phyloP scores from a whole-genome alignment of 2,797 vertebrate genomes.

The Poliocrania exsul region DNA sequence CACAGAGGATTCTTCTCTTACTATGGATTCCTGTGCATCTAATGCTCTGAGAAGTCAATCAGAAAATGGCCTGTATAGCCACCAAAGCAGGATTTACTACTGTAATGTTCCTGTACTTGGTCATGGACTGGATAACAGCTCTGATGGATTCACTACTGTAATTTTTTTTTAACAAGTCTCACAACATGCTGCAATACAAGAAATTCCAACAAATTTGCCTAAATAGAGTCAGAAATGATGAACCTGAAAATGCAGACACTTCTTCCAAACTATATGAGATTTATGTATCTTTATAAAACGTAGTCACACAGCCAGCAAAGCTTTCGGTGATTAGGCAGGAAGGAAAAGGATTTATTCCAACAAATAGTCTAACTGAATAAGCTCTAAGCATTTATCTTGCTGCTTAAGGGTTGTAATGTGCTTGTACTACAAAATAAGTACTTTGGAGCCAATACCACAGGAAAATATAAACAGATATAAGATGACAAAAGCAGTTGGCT shows the following conservation, averaged over 20 bases:
- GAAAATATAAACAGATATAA: constrained; percentile 12
- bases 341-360: not conserved
- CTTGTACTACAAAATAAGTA: constrained; percentile 19
- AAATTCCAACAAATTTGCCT: not conserved
- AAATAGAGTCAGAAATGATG: not conserved
- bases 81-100: not conserved
- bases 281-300: not conserved
- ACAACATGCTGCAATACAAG: not conserved
- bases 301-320: not conserved
- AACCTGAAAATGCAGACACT: not conserved
- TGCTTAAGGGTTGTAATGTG: not conserved
- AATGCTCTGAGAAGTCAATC: not conserved
- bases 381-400: not conserved
- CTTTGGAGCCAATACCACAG: not conserved
- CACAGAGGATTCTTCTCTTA: not conserved
- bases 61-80: not conserved
- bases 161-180: not conserved
- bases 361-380: not conserved
- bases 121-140: not conserved
- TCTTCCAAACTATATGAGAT: not conserved
- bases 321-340: not conserved
- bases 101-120: not conserved
- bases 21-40: not conserved
- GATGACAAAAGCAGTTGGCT: not conserved
- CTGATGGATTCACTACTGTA: not conserved